Evolutionary conservation across 2,888 invertebrate species (phyloP).

Genomic region (Drosophila limbata): DNA sequence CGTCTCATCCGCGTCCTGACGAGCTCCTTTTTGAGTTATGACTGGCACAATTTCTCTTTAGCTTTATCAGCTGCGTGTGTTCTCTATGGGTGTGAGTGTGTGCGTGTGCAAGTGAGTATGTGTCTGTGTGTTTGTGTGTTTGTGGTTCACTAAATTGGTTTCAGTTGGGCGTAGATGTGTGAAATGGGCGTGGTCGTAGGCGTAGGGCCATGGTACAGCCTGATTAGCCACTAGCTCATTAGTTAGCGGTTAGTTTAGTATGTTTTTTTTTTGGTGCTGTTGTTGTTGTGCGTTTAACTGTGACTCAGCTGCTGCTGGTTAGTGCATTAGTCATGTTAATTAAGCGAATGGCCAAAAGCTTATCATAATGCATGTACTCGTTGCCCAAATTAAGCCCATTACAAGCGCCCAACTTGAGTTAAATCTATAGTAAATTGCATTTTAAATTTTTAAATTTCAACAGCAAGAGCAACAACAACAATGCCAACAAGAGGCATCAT

Average conservation of each 20-base stretch:
- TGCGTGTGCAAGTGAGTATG: background rate
- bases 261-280: slow-evolving; percentile 10
- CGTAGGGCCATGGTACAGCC: slow-evolving; percentile 39
- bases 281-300: slow-evolving; percentile 16
- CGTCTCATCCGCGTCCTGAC: slow-evolving; percentile 47
- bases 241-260: slow-evolving; percentile 47
- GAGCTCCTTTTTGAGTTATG: slow-evolving; percentile 68
- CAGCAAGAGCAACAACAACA: slow-evolving; percentile 17
- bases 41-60: slow-evolving; percentile 68
- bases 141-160: slow-evolving; percentile 50
- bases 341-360: slow-evolving; percentile 49
- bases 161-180: slow-evolving; percentile 21
- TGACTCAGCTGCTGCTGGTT: slow-evolving; percentile 57
- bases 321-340: slow-evolving; percentile 74
- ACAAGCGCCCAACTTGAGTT: slow-evolving; percentile 30
- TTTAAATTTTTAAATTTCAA: slow-evolving; percentile 49
- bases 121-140: background rate
- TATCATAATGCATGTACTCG: slow-evolving; percentile 54
- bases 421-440: slow-evolving; percentile 63
- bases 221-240: slow-evolving; percentile 62
- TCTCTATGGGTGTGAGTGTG: slow-evolving; percentile 20
- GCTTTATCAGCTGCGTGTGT: slow-evolving; percentile 62
- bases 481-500: slow-evolving; percentile 29
- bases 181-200: slow-evolving; percentile 10
- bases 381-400: slow-evolving; percentile 46